Base-by-base conservation (phyloP, 2,113 vertebrate genomes). In the Camelus dromedarius region DNA sequence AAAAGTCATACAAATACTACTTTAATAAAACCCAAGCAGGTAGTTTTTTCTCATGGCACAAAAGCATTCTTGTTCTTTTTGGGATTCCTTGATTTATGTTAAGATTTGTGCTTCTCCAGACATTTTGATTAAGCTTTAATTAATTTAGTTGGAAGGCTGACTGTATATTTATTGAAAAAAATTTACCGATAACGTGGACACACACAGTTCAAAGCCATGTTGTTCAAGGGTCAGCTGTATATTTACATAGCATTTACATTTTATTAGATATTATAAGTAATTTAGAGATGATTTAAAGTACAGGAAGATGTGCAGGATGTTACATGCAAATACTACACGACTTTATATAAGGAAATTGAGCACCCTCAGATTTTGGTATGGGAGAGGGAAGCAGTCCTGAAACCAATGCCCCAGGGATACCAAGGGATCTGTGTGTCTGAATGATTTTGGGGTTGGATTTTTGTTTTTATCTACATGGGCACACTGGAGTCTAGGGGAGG, bases 71-170 rank as follows among this genome's bases (percentile, higher is more conserved):
- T 91, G 13, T 58, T 93, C 56, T 93, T 56, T 0, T 81, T 82
- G 82, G 64, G 42, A 79, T 89, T 72, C n/a, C 50, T 77, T 93
- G 64, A 94, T 89, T 93, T 84, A 58, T 77, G 8, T 75, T 79
- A 75, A 87, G 32, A 79, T 92, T 81, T 81, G 48, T 86, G 48
- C 73, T 76, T 81, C 32, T 88, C 8, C 19, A 79, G 54, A 56
- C 11, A 35, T 87, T 95, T 95, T 92, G 92, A 83, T 86, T 83
- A 96, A 88, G n/a, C 9, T 93, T 38, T 80, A 77, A 80, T 77
- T 77, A 22, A 56, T 76, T 50, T 50, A 76, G 73, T 76, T 76
- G 73, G 46, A 75, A 46, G 15, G 46, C 46, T 15, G 48, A 75
- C 15, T 75, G 7, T 50, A 35, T 54, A 79, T 77, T 77, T 54